Evolutionary conservation across 2,797 vertebrate genomes (phyloP), one percentile per base, ranked within the genome.

Genomic region (Sebastes wilsoni): DNA sequence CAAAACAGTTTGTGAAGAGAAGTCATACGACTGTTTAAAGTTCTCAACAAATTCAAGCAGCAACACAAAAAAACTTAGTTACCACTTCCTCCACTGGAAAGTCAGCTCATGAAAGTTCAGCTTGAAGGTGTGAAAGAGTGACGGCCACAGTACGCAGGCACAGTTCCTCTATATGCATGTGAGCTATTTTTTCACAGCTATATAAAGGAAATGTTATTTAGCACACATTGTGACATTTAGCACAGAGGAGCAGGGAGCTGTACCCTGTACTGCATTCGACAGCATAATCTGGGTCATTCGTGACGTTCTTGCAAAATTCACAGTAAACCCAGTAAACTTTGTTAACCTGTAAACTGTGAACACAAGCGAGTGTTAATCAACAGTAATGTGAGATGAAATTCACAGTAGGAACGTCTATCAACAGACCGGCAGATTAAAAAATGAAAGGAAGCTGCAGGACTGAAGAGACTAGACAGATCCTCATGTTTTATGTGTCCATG

Each of bases 121-220:
- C n/a, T 69, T 13, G 8, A 67, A 80, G 2, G 71, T 84, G 56
- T 72, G 22, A 76, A 12, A 25, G 16, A 32, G 60, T 4, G 6
- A 46, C 2, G 14, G 8, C 4, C 13, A 1, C 46, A 20, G 46
- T 49, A 49, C n/a, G 10, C 25, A 7, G 38, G 1, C 12, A 1
- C 38, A 79, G 18, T 79, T 88, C 85, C 82, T 82, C 68, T 70
- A 12, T 32, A 18, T 32, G 12, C 14, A 8, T 18, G 5, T 10
- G 1, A 27, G 4, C 34, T 72, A 58, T 86, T 85, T 77, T 82
- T 70, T 49, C 46, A 67, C 80, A 70, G 22, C 60, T 83, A 79
- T 34, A 68, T 52, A 85, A 82, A 3, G 59, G 61, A 88, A 83
- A 81, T 77, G 60, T 78, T 73, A n/a, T 13, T 77, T 72, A 9